Percentiles rank a stretch among this genome's conserved stretches.
Conservation (phyloP, 1,140 invertebrate genomes). For the Polypedilum pembai region DNA sequence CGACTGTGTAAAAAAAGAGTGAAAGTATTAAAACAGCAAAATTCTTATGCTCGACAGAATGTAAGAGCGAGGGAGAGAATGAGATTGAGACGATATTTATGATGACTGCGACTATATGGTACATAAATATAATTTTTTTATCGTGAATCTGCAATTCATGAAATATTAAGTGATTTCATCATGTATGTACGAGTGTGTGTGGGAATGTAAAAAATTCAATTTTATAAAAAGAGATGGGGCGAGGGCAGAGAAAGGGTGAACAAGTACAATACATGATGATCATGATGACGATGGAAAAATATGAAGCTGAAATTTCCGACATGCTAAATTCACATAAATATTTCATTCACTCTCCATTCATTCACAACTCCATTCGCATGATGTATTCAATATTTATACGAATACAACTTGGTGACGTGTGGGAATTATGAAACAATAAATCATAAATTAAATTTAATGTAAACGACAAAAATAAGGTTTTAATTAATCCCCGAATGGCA, state of each 20-base stretch:
- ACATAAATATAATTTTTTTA: neutral
- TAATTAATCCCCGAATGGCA: conserved; percentile 17
- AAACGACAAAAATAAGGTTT: neutral
- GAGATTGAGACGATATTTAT: too few relatives aligned
- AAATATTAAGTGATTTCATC: conserved; percentile 7
- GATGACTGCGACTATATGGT: neutral
- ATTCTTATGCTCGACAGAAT: too few relatives aligned
- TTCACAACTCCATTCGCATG: too few relatives aligned
- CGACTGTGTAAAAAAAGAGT: too few relatives aligned
- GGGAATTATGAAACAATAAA: neutral
- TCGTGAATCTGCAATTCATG: conserved; percentile 16
- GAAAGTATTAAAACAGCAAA: too few relatives aligned
- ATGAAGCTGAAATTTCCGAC: neutral
- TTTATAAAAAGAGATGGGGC: neutral
- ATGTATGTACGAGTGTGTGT: neutral
- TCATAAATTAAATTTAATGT: neutral
- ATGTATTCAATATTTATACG: neutral
- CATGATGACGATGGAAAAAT: neutral
- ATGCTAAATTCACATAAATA: neutral
- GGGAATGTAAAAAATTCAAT: conserved; percentile 8
- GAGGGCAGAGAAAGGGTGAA: neutral
- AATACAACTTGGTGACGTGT: neutral
- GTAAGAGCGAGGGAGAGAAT: too few relatives aligned
- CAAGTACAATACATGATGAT: neutral
- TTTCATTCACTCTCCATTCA: too few relatives aligned